These are phyloP conservation scores for Typhlichthys subterraneus DNA, from an alignment of 2,797 vertebrate species.

Conservation along the genomic window DNA sequence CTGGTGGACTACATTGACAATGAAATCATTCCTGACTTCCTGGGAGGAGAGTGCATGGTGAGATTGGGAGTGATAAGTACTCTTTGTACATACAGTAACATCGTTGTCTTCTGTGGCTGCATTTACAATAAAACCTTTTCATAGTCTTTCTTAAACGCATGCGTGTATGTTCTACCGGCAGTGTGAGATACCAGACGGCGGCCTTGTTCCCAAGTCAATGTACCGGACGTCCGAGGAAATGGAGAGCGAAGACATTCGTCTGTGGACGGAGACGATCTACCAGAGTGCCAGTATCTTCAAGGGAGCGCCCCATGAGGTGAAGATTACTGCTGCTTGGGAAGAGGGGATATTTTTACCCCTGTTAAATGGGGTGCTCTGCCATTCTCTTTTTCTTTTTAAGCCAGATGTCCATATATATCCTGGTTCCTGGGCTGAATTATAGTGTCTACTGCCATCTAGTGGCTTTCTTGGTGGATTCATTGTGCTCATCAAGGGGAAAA, in stretches of 20 bases:
- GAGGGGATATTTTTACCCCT: neutral
- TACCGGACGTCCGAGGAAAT: constrained; percentile 95
- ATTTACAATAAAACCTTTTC: neutral
- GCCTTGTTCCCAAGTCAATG: constrained; percentile 95
- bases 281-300: constrained; percentile 98
- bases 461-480: constrained; percentile 12
- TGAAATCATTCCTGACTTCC: constrained; percentile 96
- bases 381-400: too few relatives aligned
- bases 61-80: neutral
- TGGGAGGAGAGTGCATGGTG: constrained; percentile 98
- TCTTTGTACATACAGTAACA: neutral
- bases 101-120: neutral
- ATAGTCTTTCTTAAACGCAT: constrained; percentile 28
- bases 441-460: constrained; percentile 55
- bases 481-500: neutral
- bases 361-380: too few relatives aligned
- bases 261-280: constrained; percentile 98
- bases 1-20: constrained; percentile 97
- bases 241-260: constrained; percentile 90
- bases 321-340: neutral
- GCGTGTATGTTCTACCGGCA: constrained; percentile 48
- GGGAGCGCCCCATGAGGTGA: constrained; percentile 95
- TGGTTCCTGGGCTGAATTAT: neutral
- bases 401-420: neutral
- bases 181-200: constrained; percentile 97